A percentile compares a stretch with the other conserved stretches of the same genome.
Conservation (phyloP, 2,888 invertebrate species). For the Teleiodes luculella region DNA sequence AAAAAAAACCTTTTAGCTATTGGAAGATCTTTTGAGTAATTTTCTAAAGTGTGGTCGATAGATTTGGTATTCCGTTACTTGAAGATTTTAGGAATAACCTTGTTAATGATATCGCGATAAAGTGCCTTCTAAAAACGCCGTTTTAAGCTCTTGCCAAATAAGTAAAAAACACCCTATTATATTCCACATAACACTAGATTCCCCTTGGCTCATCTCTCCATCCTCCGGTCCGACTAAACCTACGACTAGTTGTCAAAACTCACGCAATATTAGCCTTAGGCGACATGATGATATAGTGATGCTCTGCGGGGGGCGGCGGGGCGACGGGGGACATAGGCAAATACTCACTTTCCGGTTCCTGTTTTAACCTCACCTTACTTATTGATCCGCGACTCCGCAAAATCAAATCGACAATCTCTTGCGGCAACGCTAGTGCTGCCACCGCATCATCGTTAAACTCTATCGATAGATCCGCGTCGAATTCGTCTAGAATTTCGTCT, state of each 20-base stretch:
- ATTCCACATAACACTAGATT: too few species aligned
- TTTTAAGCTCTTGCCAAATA: too few species aligned
- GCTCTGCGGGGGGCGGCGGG: slow-evolving; percentile 49
- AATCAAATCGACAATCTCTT: slow-evolving; percentile 63
- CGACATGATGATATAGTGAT: slow-evolving; percentile 69
- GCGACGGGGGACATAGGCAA: slow-evolving; percentile 67
- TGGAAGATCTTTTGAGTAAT: too few species aligned
- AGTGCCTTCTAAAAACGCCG: too few species aligned
- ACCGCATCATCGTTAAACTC: slow-evolving; percentile 52
- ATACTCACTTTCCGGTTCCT: slow-evolving; percentile 53
- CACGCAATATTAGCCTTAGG: slow-evolving; percentile 58
- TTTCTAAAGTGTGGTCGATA: too few species aligned
- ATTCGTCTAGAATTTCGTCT: slow-evolving; percentile 40
- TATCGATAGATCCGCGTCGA: slow-evolving; percentile 51
- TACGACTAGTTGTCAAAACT: slow-evolving; percentile 28
- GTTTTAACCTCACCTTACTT: slow-evolving; percentile 42
- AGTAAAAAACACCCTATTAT: too few species aligned
- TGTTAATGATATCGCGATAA: too few species aligned
- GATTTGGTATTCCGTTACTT: too few species aligned
- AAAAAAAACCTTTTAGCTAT: too few species aligned
- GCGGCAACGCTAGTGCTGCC: slow-evolving; percentile 52
- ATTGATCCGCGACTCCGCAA: slow-evolving; percentile 47
- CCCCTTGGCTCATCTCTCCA: too few species aligned
- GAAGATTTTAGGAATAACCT: too few species aligned
- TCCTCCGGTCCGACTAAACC: too few species aligned